Percentiles rank a stretch among this genome's conserved stretches.
These are phyloP conservation scores for Apodemus sylvaticus DNA, from an alignment of 2,113 vertebrate genomes.

Conservation along the genomic window DNA sequence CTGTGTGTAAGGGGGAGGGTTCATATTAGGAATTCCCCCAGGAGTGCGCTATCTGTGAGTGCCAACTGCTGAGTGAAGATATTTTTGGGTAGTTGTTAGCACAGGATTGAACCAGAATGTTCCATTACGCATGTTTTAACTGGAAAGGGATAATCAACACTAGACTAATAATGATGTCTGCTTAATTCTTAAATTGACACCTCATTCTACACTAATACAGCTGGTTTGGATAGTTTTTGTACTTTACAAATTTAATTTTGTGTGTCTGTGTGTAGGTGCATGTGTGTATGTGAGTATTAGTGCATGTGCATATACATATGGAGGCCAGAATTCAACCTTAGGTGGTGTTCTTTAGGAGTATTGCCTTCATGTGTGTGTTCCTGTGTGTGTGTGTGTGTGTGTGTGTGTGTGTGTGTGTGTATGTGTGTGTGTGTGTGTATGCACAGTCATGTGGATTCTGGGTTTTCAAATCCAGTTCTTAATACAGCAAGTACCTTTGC, in stretches of 20 bases:
- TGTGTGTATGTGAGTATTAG: neutral
- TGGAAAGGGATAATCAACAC: neutral
- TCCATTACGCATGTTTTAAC: neutral
- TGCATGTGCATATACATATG: neutral
- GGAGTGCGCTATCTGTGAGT: conserved; percentile 18
- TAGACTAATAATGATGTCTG: neutral
- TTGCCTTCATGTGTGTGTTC: neutral
- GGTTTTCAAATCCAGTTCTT: neutral
- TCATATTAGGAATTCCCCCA: neutral
- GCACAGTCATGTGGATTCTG: neutral
- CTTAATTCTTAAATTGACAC: conserved; percentile 38
- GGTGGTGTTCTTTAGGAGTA: neutral
- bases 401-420: neutral
- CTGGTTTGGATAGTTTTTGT: neutral
- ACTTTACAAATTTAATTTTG: conserved; percentile 29
- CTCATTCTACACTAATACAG: neutral
- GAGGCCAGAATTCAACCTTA: neutral
- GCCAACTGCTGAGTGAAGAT: conserved; percentile 29
- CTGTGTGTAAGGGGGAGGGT: neutral
- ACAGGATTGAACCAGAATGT: conserved; percentile 11
- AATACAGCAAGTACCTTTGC: neutral
- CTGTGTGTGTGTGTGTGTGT: neutral
- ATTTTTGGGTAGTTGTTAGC: conserved; percentile 32
- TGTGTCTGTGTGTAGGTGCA: neutral
- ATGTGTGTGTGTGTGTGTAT: neutral